Evolutionary conservation across 2,797 vertebrate genomes (phyloP).

Genomic region (Iguana delicatissima): DNA sequence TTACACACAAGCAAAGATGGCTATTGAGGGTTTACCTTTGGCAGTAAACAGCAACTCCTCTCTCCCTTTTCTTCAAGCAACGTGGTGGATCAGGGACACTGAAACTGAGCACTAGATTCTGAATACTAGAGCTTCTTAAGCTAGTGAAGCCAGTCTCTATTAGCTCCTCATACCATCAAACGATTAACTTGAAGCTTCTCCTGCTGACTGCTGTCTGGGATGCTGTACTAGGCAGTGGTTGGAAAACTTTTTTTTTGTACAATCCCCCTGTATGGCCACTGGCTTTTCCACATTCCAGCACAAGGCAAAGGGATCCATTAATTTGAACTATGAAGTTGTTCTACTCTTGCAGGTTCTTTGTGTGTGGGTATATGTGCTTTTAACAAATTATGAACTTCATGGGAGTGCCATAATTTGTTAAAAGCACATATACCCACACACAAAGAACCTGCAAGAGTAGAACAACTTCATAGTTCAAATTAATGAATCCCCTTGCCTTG

Average conservation of each 20-base stretch:
- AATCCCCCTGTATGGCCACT: neutral
- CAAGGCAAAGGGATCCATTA: neutral
- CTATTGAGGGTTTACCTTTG: neutral
- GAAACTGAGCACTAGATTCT: too few species aligned
- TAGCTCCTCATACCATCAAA: neutral
- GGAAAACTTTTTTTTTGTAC: too few species aligned
- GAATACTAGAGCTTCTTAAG: neutral
- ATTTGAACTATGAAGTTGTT: neutral
- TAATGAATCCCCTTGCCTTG: too few species aligned
- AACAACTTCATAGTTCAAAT: too few species aligned
- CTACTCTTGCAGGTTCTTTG: too few species aligned
- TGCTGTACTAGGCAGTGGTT: too few species aligned
- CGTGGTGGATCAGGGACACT: neutral
- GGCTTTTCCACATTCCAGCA: neutral
- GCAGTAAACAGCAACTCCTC: neutral
- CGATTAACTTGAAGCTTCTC: neutral
- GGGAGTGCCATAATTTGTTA: too few species aligned
- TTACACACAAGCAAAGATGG: too few species aligned
- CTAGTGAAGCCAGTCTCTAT: neutral
- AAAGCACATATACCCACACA: too few species aligned
- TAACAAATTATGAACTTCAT: too few species aligned
- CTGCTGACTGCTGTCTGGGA: too few species aligned
- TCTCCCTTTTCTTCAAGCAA: neutral
- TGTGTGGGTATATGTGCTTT: neutral
- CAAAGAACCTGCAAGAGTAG: too few species aligned